A percentile compares a stretch with the other conserved stretches of the same genome.
Conservation (phyloP, 2,888 invertebrate species). For the Cheilosia vulpina region DNA sequence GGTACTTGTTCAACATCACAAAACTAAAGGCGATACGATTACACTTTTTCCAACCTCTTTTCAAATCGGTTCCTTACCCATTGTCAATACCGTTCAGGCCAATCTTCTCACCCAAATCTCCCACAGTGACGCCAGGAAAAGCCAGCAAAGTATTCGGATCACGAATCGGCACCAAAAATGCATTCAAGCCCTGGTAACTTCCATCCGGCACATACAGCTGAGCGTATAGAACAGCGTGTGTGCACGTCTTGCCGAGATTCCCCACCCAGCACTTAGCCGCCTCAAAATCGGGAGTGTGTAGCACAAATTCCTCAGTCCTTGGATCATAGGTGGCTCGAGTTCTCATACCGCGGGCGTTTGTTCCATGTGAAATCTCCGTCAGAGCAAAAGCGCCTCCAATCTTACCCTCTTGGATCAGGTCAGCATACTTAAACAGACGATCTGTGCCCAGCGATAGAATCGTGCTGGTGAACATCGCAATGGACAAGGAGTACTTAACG, state of each 20-base stretch:
- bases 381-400: constrained; percentile 91
- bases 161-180: constrained; percentile 94
- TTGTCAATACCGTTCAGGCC: constrained; percentile 97
- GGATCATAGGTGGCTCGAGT: constrained; percentile 93
- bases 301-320: constrained; percentile 88
- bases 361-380: constrained; percentile 96
- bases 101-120: constrained; percentile 96
- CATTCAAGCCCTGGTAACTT: constrained; percentile 92
- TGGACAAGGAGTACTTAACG: constrained; percentile 88
- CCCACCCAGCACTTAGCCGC: constrained; percentile 92
- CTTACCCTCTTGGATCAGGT: constrained; percentile 81
- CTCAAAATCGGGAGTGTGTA: constrained; percentile 90
- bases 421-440: constrained; percentile 86
- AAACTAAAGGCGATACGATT: constrained; percentile 84
- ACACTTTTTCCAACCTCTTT: too few species aligned
- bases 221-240: constrained; percentile 94
- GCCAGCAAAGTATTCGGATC: constrained; percentile 89
- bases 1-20: constrained; percentile 91
- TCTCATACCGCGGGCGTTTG: constrained; percentile 94
- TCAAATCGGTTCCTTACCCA: constrained; percentile 86
- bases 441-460: constrained; percentile 87
- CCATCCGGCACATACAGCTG: constrained; percentile 92
- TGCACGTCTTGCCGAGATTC: constrained; percentile 89
- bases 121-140: constrained; percentile 91
- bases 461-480: constrained; percentile 87